phyloP scores from a whole-genome alignment of 2,797 vertebrate species.

The Peromyscus nudipes region DNA sequence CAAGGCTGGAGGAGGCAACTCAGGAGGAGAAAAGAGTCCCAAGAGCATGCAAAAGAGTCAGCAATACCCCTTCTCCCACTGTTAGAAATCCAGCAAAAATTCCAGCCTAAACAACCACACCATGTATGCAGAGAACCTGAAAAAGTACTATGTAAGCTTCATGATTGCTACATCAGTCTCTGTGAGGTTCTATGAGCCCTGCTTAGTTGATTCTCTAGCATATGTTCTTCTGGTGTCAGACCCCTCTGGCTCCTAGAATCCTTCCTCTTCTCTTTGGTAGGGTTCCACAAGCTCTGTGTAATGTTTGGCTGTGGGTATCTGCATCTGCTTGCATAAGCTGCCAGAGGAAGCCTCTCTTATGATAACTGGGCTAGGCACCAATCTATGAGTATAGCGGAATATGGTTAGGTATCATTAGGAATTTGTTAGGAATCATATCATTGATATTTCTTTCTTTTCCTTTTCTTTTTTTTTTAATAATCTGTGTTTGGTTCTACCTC shows the following conservation, averaged over 20 bases:
- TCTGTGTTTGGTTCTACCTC: background rate
- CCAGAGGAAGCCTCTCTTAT: background rate
- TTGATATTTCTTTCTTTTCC: too few relatives aligned
- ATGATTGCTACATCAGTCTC: background rate
- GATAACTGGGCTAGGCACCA: background rate
- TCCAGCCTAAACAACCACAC: background rate
- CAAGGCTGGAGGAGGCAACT: background rate
- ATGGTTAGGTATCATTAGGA: too few relatives aligned
- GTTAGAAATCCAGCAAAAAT: background rate
- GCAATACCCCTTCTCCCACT: background rate
- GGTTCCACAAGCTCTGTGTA: background rate
- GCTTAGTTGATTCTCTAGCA: background rate
- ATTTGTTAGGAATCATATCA: too few relatives aligned
- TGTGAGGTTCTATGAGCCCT: background rate
- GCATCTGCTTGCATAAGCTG: background rate
- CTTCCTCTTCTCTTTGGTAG: background rate
- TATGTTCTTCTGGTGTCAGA: background rate
- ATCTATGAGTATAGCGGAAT: background rate
- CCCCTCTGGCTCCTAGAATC: background rate
- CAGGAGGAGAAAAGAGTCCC: too few relatives aligned
- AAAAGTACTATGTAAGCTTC: background rate
- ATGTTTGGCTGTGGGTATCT: background rate
- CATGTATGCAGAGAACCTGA: background rate
- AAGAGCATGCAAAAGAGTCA: background rate
- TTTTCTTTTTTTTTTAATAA: background rate